Conservation (phyloP, 2,797 vertebrate species). For the Sebastes taczanowskii region DNA sequence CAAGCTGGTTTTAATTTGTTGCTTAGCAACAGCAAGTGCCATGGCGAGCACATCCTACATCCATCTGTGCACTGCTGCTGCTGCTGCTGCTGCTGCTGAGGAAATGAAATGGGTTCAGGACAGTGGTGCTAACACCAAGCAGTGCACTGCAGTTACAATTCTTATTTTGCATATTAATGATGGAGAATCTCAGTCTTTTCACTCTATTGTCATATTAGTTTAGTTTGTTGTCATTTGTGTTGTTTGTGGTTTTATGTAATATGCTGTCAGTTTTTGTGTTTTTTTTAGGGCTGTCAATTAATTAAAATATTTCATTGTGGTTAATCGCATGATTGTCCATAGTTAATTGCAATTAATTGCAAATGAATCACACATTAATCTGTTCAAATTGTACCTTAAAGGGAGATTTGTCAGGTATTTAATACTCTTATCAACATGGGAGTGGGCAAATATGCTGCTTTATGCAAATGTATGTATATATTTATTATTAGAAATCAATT, state of each 20-base stretch:
- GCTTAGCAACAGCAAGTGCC: slow-evolving; percentile 53
- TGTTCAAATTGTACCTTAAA: too few species aligned
- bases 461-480: too few species aligned
- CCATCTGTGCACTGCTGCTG: slow-evolving; percentile 24
- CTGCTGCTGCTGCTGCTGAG: background rate
- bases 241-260: background rate
- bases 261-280: background rate
- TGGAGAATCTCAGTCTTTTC: background rate
- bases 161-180: background rate
- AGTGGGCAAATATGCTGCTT: too few species aligned
- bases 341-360: too few species aligned
- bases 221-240: background rate
- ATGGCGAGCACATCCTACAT: slow-evolving; percentile 28
- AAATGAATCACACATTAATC: too few species aligned
- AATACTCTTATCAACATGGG: too few species aligned
- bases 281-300: too few species aligned
- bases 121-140: background rate
- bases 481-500: too few species aligned
- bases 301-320: too few species aligned
- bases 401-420: too few species aligned
- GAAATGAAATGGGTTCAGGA: background rate
- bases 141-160: background rate
- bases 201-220: background rate
- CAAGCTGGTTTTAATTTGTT: slow-evolving; percentile 37
- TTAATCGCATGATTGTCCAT: too few species aligned